These are phyloP conservation scores for Podarcis lilfordi DNA, from an alignment of 2,797 vertebrate species.

Conservation along the genomic window DNA sequence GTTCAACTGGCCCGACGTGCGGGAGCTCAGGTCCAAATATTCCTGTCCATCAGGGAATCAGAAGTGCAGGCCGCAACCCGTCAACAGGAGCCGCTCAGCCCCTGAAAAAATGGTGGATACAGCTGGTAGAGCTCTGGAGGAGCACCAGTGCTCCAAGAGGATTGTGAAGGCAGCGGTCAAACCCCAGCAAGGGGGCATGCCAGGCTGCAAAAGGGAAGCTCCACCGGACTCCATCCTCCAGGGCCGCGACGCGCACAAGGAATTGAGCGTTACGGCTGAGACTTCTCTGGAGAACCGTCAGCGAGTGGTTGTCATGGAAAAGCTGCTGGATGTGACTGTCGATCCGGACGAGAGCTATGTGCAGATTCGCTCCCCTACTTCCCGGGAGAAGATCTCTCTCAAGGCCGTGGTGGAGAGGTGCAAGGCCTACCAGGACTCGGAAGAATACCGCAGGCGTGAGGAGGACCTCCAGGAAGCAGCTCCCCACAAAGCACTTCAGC, in stretches of 20 bases:
- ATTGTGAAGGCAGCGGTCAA: not conserved
- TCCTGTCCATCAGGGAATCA: not conserved
- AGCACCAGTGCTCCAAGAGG: conserved; percentile 50
- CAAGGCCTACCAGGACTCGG: conserved; percentile 80
- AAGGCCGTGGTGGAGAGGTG: conserved; percentile 83
- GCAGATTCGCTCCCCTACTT: conserved; percentile 86
- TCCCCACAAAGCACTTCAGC: conserved; percentile 13
- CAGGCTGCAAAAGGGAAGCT: conserved; percentile 9
- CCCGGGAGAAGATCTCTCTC: conserved; percentile 84
- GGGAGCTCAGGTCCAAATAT: conserved; percentile 89
- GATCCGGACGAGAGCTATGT: conserved; percentile 68
- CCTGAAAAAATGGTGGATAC: conserved; percentile 76
- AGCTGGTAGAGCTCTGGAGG: conserved; percentile 8
- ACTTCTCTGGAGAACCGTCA: conserved; percentile 72
- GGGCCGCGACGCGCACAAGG: conserved; percentile 21
- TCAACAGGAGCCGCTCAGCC: conserved; percentile 77
- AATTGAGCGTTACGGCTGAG: conserved; percentile 71
- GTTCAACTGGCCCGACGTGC: conserved; percentile 92
- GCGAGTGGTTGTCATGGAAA: conserved; percentile 83
- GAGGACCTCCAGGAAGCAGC: conserved; percentile 35
- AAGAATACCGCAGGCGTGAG: conserved; percentile 77
- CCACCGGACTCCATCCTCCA: conserved; percentile 62
- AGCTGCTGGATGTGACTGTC: conserved; percentile 36
- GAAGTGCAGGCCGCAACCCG: conserved; percentile 23
- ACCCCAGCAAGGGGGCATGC: not conserved